Conservation (phyloP, 1,140 invertebrate genomes). For the Geopemphigus sp. region DNA sequence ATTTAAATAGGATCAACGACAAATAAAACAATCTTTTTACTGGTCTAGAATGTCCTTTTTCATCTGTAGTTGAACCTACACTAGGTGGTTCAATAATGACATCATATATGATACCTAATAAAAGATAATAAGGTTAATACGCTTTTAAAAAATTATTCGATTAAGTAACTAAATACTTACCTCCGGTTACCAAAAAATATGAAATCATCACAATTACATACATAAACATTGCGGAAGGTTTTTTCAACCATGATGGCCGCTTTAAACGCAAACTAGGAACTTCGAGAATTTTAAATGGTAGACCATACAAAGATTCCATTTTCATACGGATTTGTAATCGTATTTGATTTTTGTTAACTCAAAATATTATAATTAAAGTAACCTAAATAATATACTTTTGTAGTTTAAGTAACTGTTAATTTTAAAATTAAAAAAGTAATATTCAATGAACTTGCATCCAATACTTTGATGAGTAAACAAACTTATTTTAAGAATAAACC, state of each 20-base stretch:
- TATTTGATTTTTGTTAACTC: too few relatives aligned
- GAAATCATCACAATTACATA: slow-evolving; percentile 87
- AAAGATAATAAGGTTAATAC: background rate
- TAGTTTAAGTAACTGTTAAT: too few relatives aligned
- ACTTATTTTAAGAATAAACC: too few relatives aligned
- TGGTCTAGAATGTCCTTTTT: slow-evolving; percentile 90
- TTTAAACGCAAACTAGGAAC: slow-evolving; percentile 91
- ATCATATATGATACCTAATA: slow-evolving; percentile 96
- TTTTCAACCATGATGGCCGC: slow-evolving; percentile 83
- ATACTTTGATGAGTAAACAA: too few relatives aligned
- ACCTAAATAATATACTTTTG: too few relatives aligned
- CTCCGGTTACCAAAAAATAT: slow-evolving; percentile 97
- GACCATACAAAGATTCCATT: slow-evolving; percentile 75
- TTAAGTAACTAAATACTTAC: slow-evolving; percentile 60
- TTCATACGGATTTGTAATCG: too few relatives aligned
- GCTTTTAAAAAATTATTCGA: background rate
- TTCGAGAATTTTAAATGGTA: slow-evolving; percentile 82
- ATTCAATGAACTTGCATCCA: too few relatives aligned
- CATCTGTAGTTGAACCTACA: slow-evolving; percentile 95
- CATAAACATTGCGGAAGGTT: slow-evolving; percentile 90
- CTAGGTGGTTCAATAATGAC: slow-evolving; percentile 97
- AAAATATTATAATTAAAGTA: too few relatives aligned
- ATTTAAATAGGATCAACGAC: background rate
- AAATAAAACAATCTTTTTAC: slow-evolving; percentile 57
- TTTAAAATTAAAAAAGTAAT: too few relatives aligned